phyloP scores from a whole-genome alignment of 2,888 invertebrate species.

The Erebia aethiops region DNA sequence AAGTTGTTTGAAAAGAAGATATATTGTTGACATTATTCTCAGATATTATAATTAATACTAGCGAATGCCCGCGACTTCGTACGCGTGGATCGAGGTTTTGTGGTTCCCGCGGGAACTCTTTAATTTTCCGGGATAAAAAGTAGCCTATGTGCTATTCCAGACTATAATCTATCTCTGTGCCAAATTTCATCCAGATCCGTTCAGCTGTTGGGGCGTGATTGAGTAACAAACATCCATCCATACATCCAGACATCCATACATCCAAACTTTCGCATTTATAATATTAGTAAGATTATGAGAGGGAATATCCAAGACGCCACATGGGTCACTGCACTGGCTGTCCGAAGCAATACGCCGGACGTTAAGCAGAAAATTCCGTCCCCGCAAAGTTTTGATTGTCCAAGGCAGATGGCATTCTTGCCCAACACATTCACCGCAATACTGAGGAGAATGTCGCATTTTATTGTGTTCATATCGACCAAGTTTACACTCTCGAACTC shows the following conservation, averaged over 20 bases:
- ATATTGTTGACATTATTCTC: neutral
- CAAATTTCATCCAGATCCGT: too few relatives aligned
- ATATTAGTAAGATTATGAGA: too few relatives aligned
- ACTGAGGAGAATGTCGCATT: conserved; percentile 65
- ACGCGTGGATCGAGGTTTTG: too few relatives aligned
- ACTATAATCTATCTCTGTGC: too few relatives aligned
- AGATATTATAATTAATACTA: conserved; percentile 21
- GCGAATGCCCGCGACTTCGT: too few relatives aligned
- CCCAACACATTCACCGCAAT: conserved; percentile 71
- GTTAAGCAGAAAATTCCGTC: conserved; percentile 79
- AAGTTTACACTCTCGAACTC: conserved; percentile 66
- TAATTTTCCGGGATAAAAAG: too few relatives aligned
- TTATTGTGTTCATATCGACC: conserved; percentile 75
- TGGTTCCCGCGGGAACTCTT: too few relatives aligned
- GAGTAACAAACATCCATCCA: too few relatives aligned
- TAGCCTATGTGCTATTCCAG: too few relatives aligned
- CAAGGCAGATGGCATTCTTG: conserved; percentile 80
- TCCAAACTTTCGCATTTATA: too few relatives aligned
- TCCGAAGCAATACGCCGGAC: conserved; percentile 70
- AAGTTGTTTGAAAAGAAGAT: neutral
- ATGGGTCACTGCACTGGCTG: conserved; percentile 48
- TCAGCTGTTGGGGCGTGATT: too few relatives aligned
- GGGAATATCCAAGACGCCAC: conserved; percentile 51
- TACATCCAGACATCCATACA: too few relatives aligned
- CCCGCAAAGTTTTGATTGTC: conserved; percentile 82